Conservation (phyloP, 2,797 vertebrate genomes). For the Martes flavigula region DNA sequence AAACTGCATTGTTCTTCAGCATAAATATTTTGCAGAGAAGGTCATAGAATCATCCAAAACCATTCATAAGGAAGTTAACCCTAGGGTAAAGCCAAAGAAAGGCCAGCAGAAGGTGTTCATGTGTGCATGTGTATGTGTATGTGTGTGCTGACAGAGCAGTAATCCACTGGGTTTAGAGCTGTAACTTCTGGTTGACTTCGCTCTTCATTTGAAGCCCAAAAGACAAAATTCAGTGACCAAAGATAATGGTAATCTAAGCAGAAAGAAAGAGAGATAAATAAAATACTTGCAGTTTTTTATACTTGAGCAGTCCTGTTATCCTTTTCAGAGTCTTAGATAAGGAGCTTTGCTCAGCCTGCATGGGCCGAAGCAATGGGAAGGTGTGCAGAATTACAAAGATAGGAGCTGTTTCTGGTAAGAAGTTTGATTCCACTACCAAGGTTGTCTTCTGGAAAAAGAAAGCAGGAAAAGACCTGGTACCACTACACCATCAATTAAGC, state of each 20-base stretch:
- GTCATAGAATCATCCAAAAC: slow-evolving; percentile 67
- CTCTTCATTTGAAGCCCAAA: slow-evolving; percentile 79
- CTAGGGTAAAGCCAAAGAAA: slow-evolving; percentile 74
- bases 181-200: slow-evolving; percentile 83
- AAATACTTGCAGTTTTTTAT: slow-evolving; percentile 86
- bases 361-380: slow-evolving; percentile 24
- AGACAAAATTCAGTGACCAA: slow-evolving; percentile 84
- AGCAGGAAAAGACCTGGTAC: slow-evolving; percentile 71
- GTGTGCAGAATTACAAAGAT: slow-evolving; percentile 58
- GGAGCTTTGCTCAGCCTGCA: slow-evolving; percentile 76
- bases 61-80: slow-evolving; percentile 75
- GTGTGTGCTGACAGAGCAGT: slow-evolving; percentile 69
- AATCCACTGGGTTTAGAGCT: slow-evolving; percentile 86
- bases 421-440: slow-evolving; percentile 63
- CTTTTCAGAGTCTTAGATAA: slow-evolving; percentile 84
- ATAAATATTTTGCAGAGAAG: slow-evolving; percentile 76
- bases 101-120: slow-evolving; percentile 21
- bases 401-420: slow-evolving; percentile 70
- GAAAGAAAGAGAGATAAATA: slow-evolving; percentile 86
- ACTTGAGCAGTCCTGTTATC: slow-evolving; percentile 86
- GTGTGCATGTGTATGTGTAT: too few relatives aligned
- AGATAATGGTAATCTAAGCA: slow-evolving; percentile 87
- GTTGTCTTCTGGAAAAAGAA: slow-evolving; percentile 76
- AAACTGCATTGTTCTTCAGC: slow-evolving; percentile 69
- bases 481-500: slow-evolving; percentile 76